These are phyloP conservation scores for Montipora efflorescens DNA, from an alignment of 64 coral and sea anemone genomes.

Conservation along the genomic window DNA sequence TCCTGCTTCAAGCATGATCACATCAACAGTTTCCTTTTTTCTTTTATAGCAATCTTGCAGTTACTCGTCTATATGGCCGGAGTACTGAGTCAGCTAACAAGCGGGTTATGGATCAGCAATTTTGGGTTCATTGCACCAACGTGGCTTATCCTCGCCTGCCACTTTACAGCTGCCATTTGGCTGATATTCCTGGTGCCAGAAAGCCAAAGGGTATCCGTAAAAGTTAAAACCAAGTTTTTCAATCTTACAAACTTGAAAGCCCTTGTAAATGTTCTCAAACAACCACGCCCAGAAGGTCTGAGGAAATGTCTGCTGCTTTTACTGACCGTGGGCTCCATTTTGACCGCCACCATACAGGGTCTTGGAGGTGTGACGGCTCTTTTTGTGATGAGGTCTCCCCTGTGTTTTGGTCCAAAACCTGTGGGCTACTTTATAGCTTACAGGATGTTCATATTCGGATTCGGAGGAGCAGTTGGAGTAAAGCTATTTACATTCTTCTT, in stretches of 20 bases:
- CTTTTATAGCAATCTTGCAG: constrained; percentile 66
- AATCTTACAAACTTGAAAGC: constrained; percentile 25
- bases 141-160: constrained; percentile 76
- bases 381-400: constrained; percentile 80
- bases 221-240: constrained; percentile 24
- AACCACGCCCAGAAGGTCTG: not conserved
- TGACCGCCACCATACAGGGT: constrained; percentile 11
- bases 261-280: constrained; percentile 39
- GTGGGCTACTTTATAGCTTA: constrained; percentile 78
- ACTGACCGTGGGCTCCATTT: constrained; percentile 12
- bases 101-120: constrained; percentile 81
- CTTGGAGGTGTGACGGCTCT: constrained; percentile 43
- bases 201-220: constrained; percentile 11
- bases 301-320: constrained; percentile 66
- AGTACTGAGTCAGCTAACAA: constrained; percentile 86
- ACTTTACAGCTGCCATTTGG: constrained; percentile 21
- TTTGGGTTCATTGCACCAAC: constrained; percentile 74
- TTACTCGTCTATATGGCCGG: constrained; percentile 71
- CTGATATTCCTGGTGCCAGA: constrained; percentile 74
- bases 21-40: not conserved
- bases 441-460: constrained; percentile 45
- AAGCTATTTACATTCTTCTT: constrained; percentile 56
- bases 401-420: constrained; percentile 81
- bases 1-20: not conserved
- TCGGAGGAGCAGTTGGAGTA: constrained; percentile 79